phyloP scores from a whole-genome alignment of 2,113 vertebrate genomes.

The Tretioscincus oriximinensis region DNA sequence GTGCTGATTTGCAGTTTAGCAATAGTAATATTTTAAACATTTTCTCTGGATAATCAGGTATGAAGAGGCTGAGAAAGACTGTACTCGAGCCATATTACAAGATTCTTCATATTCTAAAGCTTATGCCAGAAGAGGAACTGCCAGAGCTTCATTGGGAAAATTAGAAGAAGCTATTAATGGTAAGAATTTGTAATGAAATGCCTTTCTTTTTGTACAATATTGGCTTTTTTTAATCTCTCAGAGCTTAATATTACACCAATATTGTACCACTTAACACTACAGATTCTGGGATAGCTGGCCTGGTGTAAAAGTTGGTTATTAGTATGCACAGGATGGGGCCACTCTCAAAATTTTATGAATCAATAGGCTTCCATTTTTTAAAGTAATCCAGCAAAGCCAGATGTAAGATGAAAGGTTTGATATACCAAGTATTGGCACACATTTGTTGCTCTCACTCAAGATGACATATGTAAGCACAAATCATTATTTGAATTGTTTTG shows the following conservation, averaged over 20 bases:
- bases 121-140: conserved; percentile 90
- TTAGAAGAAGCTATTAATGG: conserved; percentile 85
- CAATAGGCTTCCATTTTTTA: no score
- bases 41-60: conserved; percentile 72
- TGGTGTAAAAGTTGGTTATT: not conserved
- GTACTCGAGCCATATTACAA: conserved; percentile 82
- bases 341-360: no score
- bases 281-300: not conserved
- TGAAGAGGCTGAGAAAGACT: conserved; percentile 90
- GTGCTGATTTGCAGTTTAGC: not conserved
- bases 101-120: conserved; percentile 91
- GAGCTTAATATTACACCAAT: not conserved
- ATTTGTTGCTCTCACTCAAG: no score
- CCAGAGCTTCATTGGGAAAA: conserved; percentile 84
- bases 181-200: conserved; percentile 51
- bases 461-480: not conserved
- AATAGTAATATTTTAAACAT: not conserved
- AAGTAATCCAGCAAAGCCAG: no score
- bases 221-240: not conserved
- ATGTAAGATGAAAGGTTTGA: no score
- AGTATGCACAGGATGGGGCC: not conserved
- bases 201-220: not conserved
- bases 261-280: not conserved
- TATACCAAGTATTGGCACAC: no score
- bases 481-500: no score